Percentiles rank a stretch among this genome's conserved stretches.
phyloP scores from a whole-genome alignment of 2,797 vertebrate species.

The Micropoecilia bifurca region DNA sequence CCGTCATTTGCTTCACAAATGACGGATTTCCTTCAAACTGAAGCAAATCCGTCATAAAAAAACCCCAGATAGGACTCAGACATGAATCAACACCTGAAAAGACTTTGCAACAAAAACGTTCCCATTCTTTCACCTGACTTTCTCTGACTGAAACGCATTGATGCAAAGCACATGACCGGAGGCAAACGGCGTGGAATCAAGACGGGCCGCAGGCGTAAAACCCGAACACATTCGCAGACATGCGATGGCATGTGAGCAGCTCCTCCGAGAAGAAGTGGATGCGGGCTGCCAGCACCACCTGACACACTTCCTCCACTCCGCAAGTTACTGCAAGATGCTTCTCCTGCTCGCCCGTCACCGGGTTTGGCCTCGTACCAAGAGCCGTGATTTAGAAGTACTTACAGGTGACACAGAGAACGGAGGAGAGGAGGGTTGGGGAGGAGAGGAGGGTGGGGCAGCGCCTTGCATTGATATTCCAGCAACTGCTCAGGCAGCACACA shows the following conservation, averaged over 20 bases:
- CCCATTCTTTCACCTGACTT: not conserved
- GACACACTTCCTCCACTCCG: conserved; percentile 60
- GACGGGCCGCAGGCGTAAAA: conserved; percentile 38
- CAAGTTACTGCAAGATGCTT: conserved; percentile 56
- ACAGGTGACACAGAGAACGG: conserved; percentile 50
- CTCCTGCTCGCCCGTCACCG: conserved; percentile 45
- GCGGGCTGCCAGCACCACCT: conserved; percentile 51
- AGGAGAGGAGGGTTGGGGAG: conserved; percentile 24
- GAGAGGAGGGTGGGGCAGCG: conserved; percentile 25
- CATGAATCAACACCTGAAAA: not conserved
- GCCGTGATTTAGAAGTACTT: conserved; percentile 61
- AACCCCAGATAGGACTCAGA: not conserved
- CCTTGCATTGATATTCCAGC: conserved; percentile 59
- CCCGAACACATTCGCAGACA: conserved; percentile 17
- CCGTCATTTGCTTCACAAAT: too few relatives aligned
- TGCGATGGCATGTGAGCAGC: conserved; percentile 37
- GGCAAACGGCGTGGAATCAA: conserved; percentile 29
- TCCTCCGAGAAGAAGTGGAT: conserved; percentile 30
- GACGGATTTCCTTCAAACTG: too few relatives aligned
- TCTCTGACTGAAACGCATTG: not conserved
- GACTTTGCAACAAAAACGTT: not conserved
- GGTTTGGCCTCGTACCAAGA: conserved; percentile 53
- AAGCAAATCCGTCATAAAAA: not conserved
- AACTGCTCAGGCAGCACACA: conserved; percentile 42
- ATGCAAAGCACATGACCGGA: conserved; percentile 32